phyloP scores from a whole-genome alignment of 2,888 invertebrate genomes.

The Alitta virens region DNA sequence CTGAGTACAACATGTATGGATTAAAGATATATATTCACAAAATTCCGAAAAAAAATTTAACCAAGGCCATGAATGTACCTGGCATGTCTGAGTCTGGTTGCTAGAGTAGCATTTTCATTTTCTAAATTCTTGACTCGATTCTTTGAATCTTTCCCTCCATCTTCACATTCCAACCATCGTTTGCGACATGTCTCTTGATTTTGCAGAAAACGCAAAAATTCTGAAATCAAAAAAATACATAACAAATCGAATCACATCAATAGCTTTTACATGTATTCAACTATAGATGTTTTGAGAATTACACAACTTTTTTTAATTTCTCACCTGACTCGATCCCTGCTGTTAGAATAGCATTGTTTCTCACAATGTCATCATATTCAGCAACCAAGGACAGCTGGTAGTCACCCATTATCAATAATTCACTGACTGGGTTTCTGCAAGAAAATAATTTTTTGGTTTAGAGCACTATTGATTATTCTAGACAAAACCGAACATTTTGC shows the following conservation, averaged over 20 bases:
- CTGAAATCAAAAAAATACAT: constrained; percentile 57
- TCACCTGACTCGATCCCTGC: constrained; percentile 55
- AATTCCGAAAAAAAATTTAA: too few species aligned
- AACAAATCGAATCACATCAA: background rate
- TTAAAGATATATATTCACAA: background rate
- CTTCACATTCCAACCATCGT: constrained; percentile 70
- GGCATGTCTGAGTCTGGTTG: constrained; percentile 74
- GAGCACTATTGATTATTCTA: too few species aligned
- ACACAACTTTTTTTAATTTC: too few species aligned
- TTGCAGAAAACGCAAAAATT: constrained; percentile 72
- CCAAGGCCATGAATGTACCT: too few species aligned
- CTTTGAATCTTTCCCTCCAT: constrained; percentile 73
- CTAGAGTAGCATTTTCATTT: constrained; percentile 71
- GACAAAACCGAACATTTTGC: too few species aligned
- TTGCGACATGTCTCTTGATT: constrained; percentile 71
- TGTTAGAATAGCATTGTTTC: constrained; percentile 52
- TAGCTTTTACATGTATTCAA: too few species aligned
- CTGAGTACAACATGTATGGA: too few species aligned
- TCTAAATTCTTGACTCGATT: constrained; percentile 70
- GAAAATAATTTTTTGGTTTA: too few species aligned
- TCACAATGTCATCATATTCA: constrained; percentile 57
- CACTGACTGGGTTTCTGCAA: too few species aligned
- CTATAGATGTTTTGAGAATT: too few species aligned
- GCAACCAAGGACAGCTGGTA: constrained; percentile 51
- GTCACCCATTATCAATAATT: constrained; percentile 6